Percentiles rank a stretch among this genome's conserved stretches.
Evolutionary conservation across 2,797 vertebrate species (phyloP).

Genomic region (Pitangus sulphuratus): DNA sequence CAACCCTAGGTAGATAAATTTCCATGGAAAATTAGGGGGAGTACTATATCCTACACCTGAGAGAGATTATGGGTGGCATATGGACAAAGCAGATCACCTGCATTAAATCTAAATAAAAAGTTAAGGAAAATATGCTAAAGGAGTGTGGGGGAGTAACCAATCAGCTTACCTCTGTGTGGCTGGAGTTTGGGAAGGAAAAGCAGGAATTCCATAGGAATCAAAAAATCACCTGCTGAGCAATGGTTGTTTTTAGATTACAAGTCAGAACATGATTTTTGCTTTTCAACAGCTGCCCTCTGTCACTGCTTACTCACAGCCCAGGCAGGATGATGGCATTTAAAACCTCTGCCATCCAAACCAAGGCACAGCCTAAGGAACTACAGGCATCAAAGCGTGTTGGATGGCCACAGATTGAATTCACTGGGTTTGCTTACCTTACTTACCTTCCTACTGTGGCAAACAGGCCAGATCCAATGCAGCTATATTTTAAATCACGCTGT

Average conservation of each 20-base stretch:
- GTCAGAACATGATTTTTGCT: not conserved
- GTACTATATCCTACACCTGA: not conserved
- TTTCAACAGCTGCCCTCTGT: not conserved
- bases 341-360: not conserved
- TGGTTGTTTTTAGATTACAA: not conserved
- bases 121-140: not conserved
- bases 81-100: not conserved
- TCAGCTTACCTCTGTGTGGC: not conserved
- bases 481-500: not conserved
- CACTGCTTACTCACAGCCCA: not conserved
- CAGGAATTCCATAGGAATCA: not conserved
- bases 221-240: rapidly evolving
- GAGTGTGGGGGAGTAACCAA: not conserved
- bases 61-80: not conserved
- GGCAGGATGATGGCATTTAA: not conserved
- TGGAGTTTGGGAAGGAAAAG: not conserved
- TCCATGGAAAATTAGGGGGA: not conserved
- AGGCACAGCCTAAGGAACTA: not conserved
- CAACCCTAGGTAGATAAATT: not conserved
- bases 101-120: not conserved
- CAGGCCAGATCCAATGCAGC: not conserved
- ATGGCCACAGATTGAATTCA: not conserved
- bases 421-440: not conserved
- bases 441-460: not conserved
- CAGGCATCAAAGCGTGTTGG: not conserved